Base-by-base conservation (phyloP, 1,140 invertebrate species). In the Portunus trituberculatus region DNA sequence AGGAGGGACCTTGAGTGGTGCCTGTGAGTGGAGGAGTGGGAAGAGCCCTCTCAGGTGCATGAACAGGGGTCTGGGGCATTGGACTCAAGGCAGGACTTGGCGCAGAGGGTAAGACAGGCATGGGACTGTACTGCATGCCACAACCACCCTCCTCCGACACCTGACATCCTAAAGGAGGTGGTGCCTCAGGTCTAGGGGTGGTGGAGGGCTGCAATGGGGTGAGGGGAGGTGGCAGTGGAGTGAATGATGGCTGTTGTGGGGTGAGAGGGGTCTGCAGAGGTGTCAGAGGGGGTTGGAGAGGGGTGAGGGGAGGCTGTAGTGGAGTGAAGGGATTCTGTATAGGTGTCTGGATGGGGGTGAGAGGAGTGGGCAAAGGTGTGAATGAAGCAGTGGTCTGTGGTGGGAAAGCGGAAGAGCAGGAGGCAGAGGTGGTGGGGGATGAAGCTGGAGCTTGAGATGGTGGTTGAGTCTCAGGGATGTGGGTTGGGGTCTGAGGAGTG, bases 21-120 rank as follows among this genome's bases (percentile, higher is more conserved):
- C 20, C 67, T n/a, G 20, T n/a, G 67, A 59, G 52, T 20, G 28
- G 25, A 46, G 88, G 89, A 32, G 32, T 6, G 20, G 29, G 25
- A 4, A 59, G 52, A 59, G 3, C 29, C 16, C 52, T 91, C 4
- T 95, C 82, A 28, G 94, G 86, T 32, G 45, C 29, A 46, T 95
- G 94, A 29, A 93, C 31, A 82, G 94, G 94, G 48, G 94, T 93
- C 59, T 92, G 91, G 91, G 28, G 94, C 82, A 91, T 92, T 92
- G 94, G 94, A 28, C 91, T 93, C 86, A 93, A 46, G 25, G 88
- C 46, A 28, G 91, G 91, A 16, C 84, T 67, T 76, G 90, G 91
- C 1, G 87, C 91, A n/a, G 91, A 88, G 4, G 94, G 91, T 20
- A 92, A 46, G 7, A 95, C 83, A 67, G 94, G 94, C 91, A 92